Evolutionary conservation across 2,888 invertebrate genomes (phyloP).

Genomic region (Epirrita christyi): DNA sequence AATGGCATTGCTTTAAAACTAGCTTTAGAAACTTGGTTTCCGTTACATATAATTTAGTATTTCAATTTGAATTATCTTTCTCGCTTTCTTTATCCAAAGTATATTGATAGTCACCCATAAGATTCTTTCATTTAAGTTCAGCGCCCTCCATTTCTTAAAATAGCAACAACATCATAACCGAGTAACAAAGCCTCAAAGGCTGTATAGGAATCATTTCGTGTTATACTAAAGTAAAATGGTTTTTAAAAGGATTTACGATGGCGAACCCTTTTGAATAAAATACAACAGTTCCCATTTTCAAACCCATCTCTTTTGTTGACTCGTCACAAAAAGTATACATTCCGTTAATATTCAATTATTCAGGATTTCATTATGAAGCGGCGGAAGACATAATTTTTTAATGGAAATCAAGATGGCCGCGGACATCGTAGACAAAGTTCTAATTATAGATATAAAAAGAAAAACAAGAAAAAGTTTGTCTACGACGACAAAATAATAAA

Average conservation of each 20-base stretch:
- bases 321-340: constrained; percentile 23
- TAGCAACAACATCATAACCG: background rate
- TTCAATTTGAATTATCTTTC: no score
- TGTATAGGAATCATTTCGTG: constrained; percentile 39
- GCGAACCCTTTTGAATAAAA: constrained; percentile 37
- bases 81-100: no score
- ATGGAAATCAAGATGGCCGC: background rate
- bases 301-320: constrained; percentile 23
- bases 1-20: constrained; percentile 4
- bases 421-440: background rate
- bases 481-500: no score
- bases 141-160: no score
- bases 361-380: constrained; percentile 19
- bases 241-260: constrained; percentile 27
- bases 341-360: constrained; percentile 21
- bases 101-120: no score
- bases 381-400: constrained; percentile 9
- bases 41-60: background rate
- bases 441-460: background rate
- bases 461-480: no score
- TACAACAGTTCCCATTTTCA: constrained; percentile 30
- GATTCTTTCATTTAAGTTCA: no score
- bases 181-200: constrained; percentile 5
- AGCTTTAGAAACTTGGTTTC: constrained; percentile 5
- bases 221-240: constrained; percentile 41